These are phyloP conservation scores for Leptoteleia sp. DNA, from an alignment of 1,140 invertebrate genomes.

Conservation along the genomic window DNA sequence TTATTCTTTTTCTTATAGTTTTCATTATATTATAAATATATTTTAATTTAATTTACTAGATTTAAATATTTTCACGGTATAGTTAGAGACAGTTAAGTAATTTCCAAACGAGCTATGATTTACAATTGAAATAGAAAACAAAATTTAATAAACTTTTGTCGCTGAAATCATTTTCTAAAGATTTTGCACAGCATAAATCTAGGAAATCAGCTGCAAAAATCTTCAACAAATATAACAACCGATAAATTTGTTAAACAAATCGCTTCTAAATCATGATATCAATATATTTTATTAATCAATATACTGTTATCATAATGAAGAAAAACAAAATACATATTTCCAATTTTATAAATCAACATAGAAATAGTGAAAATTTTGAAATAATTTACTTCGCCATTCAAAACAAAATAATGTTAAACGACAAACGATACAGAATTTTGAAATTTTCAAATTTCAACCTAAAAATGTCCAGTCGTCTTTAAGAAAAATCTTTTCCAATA, in stretches of 20 bases:
- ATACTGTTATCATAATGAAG: background rate
- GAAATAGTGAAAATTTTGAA: background rate
- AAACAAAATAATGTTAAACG: no score
- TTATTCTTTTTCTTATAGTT: constrained; percentile 1
- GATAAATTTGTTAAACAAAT: background rate
- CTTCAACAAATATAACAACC: constrained; percentile 3
- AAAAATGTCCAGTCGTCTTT: background rate
- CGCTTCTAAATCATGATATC: background rate
- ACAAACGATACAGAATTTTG: no score
- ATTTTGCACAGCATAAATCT: background rate
- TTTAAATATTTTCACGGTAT: constrained; percentile 6
- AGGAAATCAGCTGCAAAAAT: background rate
- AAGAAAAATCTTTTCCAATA: background rate
- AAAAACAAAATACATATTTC: background rate
- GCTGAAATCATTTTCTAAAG: background rate
- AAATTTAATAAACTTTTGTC: background rate
- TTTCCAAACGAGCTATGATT: background rate
- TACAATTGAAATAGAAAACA: background rate
- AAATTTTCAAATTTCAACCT: background rate
- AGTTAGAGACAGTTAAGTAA: background rate
- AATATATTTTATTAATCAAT: background rate
- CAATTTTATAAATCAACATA: background rate
- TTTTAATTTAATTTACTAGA: constrained; percentile 1
- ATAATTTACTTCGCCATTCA: background rate
- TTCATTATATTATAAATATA: background rate